These are phyloP conservation scores for Mesembrinibis cayennensis DNA, from an alignment of 2,113 vertebrate genomes.

Conservation along the genomic window DNA sequence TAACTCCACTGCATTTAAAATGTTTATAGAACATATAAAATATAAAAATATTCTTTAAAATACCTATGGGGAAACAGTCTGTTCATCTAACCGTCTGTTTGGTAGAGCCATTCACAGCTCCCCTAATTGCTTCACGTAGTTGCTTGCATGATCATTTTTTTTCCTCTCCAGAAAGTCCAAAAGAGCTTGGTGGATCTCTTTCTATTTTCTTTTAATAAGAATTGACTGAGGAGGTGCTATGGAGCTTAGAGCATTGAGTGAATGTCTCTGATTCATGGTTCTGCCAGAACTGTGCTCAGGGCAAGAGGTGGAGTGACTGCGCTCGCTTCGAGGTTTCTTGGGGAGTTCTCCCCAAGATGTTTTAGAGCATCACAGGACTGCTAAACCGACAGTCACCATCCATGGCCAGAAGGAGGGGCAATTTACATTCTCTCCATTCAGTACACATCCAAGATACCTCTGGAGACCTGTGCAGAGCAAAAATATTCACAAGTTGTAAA, in stretches of 20 bases:
- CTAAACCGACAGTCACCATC: not conserved
- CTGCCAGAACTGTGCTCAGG: not conserved
- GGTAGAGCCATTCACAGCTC: not conserved
- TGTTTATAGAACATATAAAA: constrained; percentile 52
- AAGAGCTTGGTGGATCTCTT: not conserved
- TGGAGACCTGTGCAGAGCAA: not conserved
- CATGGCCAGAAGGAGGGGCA: not conserved
- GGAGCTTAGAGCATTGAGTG: not conserved
- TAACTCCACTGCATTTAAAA: constrained; percentile 61
- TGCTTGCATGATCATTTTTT: not conserved
- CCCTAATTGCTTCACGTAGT: constrained; percentile 15
- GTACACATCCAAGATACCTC: not conserved
- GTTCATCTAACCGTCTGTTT: not conserved
- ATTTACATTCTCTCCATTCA: not conserved
- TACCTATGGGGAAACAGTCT: constrained; percentile 39
- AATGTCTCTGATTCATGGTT: not conserved
- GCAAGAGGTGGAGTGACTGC: not conserved
- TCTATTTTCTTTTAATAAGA: not conserved
- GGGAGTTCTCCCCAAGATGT: not conserved
- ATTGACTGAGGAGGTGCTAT: not conserved
- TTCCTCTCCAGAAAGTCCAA: not conserved
- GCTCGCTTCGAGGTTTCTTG: not conserved
- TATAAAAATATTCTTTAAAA: constrained; percentile 64
- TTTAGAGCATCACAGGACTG: not conserved
- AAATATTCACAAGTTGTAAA: not conserved